Base-by-base conservation (phyloP, 1,140 invertebrate species). In the Zaprionus davidi region DNA sequence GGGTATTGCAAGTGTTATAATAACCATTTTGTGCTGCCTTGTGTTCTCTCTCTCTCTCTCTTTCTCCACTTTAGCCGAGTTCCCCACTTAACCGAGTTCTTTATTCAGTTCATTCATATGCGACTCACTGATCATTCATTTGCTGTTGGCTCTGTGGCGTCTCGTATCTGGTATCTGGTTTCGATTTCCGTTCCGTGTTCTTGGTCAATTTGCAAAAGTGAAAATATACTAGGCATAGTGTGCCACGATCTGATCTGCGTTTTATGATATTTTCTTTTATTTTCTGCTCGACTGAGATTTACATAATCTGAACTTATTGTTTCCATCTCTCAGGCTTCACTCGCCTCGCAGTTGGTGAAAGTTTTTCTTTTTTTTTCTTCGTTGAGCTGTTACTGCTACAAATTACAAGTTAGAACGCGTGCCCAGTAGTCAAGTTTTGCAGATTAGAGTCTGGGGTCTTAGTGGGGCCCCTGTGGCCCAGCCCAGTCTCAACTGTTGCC, bases 361-460 rank as follows among this genome's bases (percentile, higher is more conserved):
- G 83, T 86, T 86, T 71, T 60, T 53, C 34, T 38, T 22, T 17
- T 9, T 31, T 49, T 49, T 49, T 26, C 24, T 49, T 26, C 24
- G 24, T 26, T 5, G 24, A 24, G 24, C 24, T 28, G 1, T 55
- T 55, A n/a, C 7, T 31, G 68, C 86, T 63, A 87, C 84, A 86
- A 86, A 86, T 86, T 83, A 88, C 77, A 64, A 88, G 70, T 72
- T 82, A 86, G 83, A 86, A 87, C 78, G 63, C 66, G 82, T 88
- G 83, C 84, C 80, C 83, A 86, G 83, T 86, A 88, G 83, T 78
- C 72, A 41, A 65, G 53, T 53, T 63, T 28, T 15, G 46, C 49
- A 62, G 57, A 74, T 77, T 63, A 53, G 38, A 77, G 74, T 36
- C 22, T 46, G 41, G 20, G 17, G 24, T 15, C 57, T 62, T 38